Evolutionary conservation across 2,113 vertebrate species (phyloP).

Genomic region (Ranitomeya imitator): DNA sequence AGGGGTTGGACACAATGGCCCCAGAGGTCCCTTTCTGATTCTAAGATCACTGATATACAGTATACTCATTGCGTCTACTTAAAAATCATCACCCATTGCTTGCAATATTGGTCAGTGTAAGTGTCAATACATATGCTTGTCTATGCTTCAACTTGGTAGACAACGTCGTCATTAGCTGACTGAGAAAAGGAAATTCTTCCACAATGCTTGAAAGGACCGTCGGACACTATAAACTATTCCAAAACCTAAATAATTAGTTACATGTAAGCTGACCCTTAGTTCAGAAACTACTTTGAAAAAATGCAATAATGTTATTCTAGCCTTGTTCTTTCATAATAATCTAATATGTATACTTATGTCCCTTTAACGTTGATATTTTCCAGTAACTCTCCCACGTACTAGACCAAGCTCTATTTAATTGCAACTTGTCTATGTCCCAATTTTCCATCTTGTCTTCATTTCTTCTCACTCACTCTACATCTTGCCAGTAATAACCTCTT

Average conservation of each 20-base stretch:
- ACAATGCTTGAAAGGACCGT: neutral
- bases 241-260: too few relatives aligned
- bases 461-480: neutral
- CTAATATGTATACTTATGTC: neutral
- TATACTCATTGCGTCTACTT: too few relatives aligned
- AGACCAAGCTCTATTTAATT: neutral
- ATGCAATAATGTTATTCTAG: neutral
- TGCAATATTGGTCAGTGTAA: neutral
- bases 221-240: too few relatives aligned
- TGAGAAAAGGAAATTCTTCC: neutral
- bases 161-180: neutral
- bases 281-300: neutral
- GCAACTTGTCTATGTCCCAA: neutral
- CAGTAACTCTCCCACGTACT: neutral
- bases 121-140: neutral
- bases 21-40: too few relatives aligned
- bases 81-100: neutral
- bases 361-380: neutral
- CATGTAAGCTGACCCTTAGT: too few relatives aligned
- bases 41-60: too few relatives aligned
- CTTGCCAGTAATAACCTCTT: conserved; percentile 15
- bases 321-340: neutral
- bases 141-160: neutral
- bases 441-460: conserved; percentile 4
- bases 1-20: too few relatives aligned